These are phyloP conservation scores for Peromyscus leucopus DNA, from an alignment of 2,113 vertebrate species.

Conservation along the genomic window DNA sequence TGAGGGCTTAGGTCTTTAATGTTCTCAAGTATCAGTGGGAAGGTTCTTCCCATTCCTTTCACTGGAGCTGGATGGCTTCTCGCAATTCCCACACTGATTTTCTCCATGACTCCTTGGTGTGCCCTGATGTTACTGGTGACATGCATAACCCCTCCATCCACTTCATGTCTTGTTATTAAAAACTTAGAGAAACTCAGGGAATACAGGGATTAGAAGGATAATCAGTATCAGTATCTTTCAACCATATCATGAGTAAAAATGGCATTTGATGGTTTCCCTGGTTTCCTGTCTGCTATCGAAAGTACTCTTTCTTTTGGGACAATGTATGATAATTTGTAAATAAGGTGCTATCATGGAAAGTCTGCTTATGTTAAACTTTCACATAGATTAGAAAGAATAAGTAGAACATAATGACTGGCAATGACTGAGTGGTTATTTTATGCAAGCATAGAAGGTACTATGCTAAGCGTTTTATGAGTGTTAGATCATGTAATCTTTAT, in stretches of 20 bases:
- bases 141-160: background rate
- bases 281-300: background rate
- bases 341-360: background rate
- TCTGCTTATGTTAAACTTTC: background rate
- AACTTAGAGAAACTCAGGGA: background rate
- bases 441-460: background rate
- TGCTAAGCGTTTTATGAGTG: conserved; percentile 19
- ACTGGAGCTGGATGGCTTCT: background rate
- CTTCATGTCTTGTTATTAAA: background rate
- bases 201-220: background rate
- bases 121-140: background rate
- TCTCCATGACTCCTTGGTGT: background rate
- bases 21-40: background rate
- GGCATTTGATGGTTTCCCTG: background rate
- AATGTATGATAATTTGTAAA: background rate
- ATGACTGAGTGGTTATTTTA: background rate
- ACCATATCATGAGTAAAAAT: background rate
- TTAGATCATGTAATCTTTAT: conserved; percentile 23
- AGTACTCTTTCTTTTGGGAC: background rate
- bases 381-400: background rate
- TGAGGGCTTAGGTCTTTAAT: background rate
- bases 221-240: background rate
- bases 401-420: background rate
- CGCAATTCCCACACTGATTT: background rate
- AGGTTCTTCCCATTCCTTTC: background rate